These are phyloP conservation scores for Erebia palarica DNA, from an alignment of 2,888 invertebrate species.

Conservation along the genomic window DNA sequence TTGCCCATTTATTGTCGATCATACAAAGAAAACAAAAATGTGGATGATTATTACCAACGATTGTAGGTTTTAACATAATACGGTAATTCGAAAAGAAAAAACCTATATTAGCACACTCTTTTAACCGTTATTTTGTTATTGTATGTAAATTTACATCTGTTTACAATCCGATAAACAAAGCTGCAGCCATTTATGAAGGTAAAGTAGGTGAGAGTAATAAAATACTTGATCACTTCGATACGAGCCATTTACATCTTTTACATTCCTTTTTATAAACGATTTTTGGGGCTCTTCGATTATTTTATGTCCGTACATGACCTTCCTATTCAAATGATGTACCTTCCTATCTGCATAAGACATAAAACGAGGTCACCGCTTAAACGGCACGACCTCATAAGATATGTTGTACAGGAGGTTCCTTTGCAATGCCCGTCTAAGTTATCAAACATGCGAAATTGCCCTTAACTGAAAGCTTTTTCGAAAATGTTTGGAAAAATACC, in stretches of 20 bases:
- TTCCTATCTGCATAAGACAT: too few species aligned
- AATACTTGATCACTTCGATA: conserved; percentile 7
- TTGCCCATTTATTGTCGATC: not conserved
- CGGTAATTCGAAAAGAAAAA: not conserved
- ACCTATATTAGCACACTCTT: not conserved
- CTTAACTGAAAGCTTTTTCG: too few species aligned
- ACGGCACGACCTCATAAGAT: too few species aligned
- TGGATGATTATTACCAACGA: too few species aligned
- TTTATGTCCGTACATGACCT: too few species aligned
- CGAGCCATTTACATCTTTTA: not conserved
- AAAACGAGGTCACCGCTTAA: too few species aligned
- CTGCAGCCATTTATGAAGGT: not conserved
- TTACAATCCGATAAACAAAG: conserved; percentile 21
- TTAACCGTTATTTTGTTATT: conserved; percentile 15
- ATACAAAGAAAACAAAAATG: not conserved
- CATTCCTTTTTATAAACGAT: not conserved
- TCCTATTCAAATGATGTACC: too few species aligned
- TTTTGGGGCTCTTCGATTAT: too few species aligned
- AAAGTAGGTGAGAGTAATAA: conserved; percentile 3
- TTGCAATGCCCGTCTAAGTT: too few species aligned
- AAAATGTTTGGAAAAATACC: too few species aligned
- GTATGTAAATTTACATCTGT: conserved; percentile 14
- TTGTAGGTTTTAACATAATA: not conserved
- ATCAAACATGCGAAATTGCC: too few species aligned
- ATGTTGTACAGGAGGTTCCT: too few species aligned